These are phyloP conservation scores for Spinus olivaceus DNA, from an alignment of 2,797 vertebrate genomes.

Conservation along the genomic window DNA sequence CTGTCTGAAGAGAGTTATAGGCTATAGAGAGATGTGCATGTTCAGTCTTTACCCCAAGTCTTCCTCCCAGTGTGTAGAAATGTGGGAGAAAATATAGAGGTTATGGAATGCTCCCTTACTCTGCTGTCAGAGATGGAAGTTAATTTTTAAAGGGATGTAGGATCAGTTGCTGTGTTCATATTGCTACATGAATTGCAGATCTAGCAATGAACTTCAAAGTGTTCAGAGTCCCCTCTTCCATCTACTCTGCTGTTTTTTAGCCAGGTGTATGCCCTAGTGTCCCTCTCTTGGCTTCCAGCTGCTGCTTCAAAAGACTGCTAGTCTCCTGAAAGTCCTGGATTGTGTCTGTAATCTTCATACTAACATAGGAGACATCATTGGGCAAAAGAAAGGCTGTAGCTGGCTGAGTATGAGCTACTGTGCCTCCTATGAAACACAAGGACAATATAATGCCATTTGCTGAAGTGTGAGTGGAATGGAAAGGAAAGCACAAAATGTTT, in stretches of 20 bases:
- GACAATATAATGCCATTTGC: not conserved
- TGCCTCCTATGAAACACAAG: not conserved
- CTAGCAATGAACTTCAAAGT: not conserved
- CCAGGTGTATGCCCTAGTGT: not conserved
- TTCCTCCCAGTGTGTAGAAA: not conserved
- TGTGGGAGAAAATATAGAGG: not conserved
- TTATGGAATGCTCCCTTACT: not conserved
- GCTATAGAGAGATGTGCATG: not conserved
- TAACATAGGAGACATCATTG: accelerated
- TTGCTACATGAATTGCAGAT: not conserved
- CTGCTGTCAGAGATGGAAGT: not conserved
- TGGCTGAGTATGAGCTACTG: not conserved
- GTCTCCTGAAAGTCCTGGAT: not conserved
- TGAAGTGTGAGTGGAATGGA: not conserved
- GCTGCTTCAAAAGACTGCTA: not conserved
- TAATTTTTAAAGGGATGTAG: not conserved
- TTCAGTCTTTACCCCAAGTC: not conserved
- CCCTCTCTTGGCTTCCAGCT: not conserved
- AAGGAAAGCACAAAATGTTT: not conserved
- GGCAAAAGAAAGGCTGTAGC: not conserved
- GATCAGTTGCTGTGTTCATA: not conserved
- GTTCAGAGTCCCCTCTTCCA: not conserved
- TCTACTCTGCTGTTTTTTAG: not conserved
- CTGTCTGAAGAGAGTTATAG: not conserved
- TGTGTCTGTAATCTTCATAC: not conserved